Evolutionary conservation across 2,797 vertebrate genomes (phyloP), one percentile per base, ranked within the genome.

Genomic region (Poecilia gillii): DNA sequence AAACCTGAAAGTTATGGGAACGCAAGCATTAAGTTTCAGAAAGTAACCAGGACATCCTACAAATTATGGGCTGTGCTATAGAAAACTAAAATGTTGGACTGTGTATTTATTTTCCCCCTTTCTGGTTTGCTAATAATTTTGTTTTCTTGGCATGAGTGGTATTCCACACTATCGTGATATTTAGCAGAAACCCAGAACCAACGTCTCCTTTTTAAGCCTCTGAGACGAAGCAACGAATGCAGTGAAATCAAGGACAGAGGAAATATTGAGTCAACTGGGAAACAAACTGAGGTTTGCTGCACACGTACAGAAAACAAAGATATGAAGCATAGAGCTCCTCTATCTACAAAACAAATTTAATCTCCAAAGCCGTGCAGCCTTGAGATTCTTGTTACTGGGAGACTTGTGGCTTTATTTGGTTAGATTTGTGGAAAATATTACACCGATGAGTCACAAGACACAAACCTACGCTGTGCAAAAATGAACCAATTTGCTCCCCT

Each of bases 361-460:
- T 86, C 83, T 82, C 85, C 57, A 81, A 70, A 20, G 76, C 77
- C 86, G 59, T 55, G 84, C 82, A 89, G 90, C 80, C 73, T 77
- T 78, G 53, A 87, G 87, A 86, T 88, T 94, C 84, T 88, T 88
- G 84, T 92, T 91, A 91, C 90, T 91, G 75, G 11, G 47, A 81
- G 74, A 72, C 75, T 25, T 76, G 86, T 79, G 84, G 89, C 79
- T 91, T 88, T 80, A 83, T 89, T 89, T 89, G 90, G 90, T 93
- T 89, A 87, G 82, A 88, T 90, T 89, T 78, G 84, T 90, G 93
- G 92, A 94, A 93, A 91, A 89, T 89, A 81, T 91, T 88, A 86
- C 86, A 31, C 83, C 81, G 81, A 85, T 90, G 91, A 92, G 90
- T 92, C 90, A 93, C 84, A 80, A 73, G 76, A 78, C 85, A 87